Base-by-base conservation (phyloP, 2,113 vertebrate species). In the Raja brachyura region DNA sequence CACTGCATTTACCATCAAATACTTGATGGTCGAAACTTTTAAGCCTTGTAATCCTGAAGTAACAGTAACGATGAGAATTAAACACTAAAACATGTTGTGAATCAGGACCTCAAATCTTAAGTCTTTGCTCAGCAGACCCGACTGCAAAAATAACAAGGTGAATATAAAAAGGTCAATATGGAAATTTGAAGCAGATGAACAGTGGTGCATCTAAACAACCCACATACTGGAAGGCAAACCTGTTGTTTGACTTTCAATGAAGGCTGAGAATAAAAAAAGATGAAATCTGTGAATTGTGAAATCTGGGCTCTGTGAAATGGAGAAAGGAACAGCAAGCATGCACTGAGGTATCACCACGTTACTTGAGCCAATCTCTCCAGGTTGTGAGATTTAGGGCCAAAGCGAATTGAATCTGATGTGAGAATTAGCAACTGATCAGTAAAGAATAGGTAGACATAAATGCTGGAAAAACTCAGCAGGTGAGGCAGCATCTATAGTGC, bases 1-100 rank as follows among this genome's bases (percentile, higher is more conserved):
- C 70, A 66, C 59, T 66, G 31, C n/a, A 68, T 90, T 68, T 68
- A 54, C 33, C 20, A 70, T 66, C n/a, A 22, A 39, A 73, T 33
- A 92, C 61, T 73, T 70, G 16, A 92, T 73, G 63, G 18, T 73
- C 33, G 25, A 92, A 25, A 73, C 88, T 39, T 86, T 86, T 92
- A 73, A 25, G 33, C 8, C 31, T 48, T 92, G 7, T 31, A 22
- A 92, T 92, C 88, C 33, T 92, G 66, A 92, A 28, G 31, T 11
- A 33, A 63, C 61, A 33, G 18, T 39, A 73, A 54, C 25, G 20
- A 85, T 59, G 25, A 86, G 59, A 63, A 63, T 86, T 86, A 92
- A 90, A 68, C 31, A 92, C 31, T 48, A 48, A 10, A 92, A 73
- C 90, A 73, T 66, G 88, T 66, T 39, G 20, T 31, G 70, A 73